These are phyloP conservation scores for Drosophila borealis DNA, from an alignment of 2,888 invertebrate species.

Conservation along the genomic window DNA sequence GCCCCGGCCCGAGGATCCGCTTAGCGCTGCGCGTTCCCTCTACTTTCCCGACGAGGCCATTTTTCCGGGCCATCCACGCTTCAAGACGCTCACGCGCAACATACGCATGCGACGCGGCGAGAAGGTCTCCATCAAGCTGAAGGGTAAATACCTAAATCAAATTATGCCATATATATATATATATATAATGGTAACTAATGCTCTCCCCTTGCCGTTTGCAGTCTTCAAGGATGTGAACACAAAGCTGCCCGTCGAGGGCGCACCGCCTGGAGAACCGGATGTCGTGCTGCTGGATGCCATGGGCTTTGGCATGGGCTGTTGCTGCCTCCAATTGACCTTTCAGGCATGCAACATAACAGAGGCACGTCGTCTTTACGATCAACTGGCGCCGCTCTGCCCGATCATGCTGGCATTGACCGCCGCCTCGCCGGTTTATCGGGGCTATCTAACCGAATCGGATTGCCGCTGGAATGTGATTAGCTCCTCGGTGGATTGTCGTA, in stretches of 20 bases:
- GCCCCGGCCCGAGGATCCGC: conserved; percentile 89
- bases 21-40: conserved; percentile 92
- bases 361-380: conserved; percentile 98
- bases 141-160: conserved; percentile 87
- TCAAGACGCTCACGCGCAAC: conserved; percentile 96
- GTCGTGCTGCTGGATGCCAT: conserved; percentile 99
- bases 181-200: background rate
- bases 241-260: conserved; percentile 92
- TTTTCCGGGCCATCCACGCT: conserved; percentile 97
- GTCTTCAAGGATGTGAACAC: conserved; percentile 96
- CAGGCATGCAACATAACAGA: conserved; percentile 97
- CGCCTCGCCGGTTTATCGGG: conserved; percentile 97
- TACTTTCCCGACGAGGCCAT: conserved; percentile 98
- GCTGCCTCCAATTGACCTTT: conserved; percentile 98
- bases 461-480: conserved; percentile 99
- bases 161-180: background rate
- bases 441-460: conserved; percentile 97
- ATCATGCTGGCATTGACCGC: conserved; percentile 99
- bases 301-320: conserved; percentile 99
- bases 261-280: conserved; percentile 91
- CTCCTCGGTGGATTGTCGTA: conserved; percentile 97
- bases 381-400: conserved; percentile 97
- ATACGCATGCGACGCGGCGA: conserved; percentile 96
- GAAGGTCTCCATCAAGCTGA: conserved; percentile 98
- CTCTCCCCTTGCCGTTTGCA: conserved; percentile 81